Evolutionary conservation across 2,888 invertebrate genomes (phyloP).

Genomic region (Drosophila affinis): DNA sequence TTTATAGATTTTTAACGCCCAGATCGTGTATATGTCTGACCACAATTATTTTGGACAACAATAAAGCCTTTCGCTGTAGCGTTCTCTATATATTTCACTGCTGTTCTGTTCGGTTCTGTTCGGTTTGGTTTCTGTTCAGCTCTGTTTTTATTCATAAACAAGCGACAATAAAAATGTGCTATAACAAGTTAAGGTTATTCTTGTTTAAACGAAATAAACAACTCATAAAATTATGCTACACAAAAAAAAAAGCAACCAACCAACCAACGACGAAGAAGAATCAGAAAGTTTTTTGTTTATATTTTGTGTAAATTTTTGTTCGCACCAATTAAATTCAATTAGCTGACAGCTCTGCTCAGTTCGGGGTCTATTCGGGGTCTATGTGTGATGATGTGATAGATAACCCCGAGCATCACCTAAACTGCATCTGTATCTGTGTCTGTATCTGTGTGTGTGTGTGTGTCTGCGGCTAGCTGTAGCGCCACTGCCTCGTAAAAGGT

Average conservation of each 20-base stretch:
- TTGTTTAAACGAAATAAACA: constrained; percentile 70
- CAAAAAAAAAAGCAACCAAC: constrained; percentile 8
- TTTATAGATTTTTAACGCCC: constrained; percentile 69
- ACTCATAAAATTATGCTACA: constrained; percentile 68
- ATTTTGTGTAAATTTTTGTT: constrained; percentile 57
- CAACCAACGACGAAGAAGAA: constrained; percentile 14
- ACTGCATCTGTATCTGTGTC: not conserved
- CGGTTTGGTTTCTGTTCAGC: constrained; percentile 18
- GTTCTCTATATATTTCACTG: not conserved
- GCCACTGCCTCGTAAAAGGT: constrained; percentile 72
- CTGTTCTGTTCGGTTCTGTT: constrained; percentile 5
- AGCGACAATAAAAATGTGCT: constrained; percentile 56
- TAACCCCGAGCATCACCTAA: constrained; percentile 32
- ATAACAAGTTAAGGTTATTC: constrained; percentile 62
- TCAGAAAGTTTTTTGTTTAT: constrained; percentile 59
- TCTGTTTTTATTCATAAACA: constrained; percentile 49
- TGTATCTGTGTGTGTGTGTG: constrained; percentile 16
- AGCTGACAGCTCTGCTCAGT: constrained; percentile 68
- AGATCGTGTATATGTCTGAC: constrained; percentile 48
- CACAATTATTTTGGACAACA: constrained; percentile 54
- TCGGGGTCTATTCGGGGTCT: constrained; percentile 12
- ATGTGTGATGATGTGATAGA: constrained; percentile 49
- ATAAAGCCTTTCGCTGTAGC: constrained; percentile 6
- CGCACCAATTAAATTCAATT: constrained; percentile 77
- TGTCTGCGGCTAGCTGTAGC: constrained; percentile 59